phyloP scores from a whole-genome alignment of 2,113 vertebrate genomes.

The Uropsilus gracilis region DNA sequence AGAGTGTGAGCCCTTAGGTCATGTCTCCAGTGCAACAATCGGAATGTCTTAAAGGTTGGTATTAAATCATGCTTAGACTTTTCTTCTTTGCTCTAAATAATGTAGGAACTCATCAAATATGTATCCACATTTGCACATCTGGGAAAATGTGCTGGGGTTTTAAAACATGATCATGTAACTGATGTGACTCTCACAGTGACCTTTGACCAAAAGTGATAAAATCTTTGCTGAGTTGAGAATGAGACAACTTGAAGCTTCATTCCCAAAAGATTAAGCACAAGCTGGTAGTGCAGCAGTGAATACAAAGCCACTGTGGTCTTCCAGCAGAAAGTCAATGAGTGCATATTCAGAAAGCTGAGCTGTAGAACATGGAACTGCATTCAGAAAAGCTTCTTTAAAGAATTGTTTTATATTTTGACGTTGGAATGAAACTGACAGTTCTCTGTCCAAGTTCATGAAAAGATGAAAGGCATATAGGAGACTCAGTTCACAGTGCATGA shows the following conservation, averaged over 20 bases:
- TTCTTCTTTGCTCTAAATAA: slow-evolving; percentile 55
- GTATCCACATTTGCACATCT: slow-evolving; percentile 54
- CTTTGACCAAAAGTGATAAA: slow-evolving; percentile 42
- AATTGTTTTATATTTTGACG: neutral
- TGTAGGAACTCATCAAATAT: slow-evolving; percentile 60
- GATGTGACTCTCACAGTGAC: neutral
- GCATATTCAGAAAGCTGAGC: neutral
- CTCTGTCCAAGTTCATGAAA: neutral
- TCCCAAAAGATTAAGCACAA: neutral
- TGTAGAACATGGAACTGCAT: neutral
- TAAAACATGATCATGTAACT: slow-evolving; percentile 30
- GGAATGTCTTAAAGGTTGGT: neutral
- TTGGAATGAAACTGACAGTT: neutral
- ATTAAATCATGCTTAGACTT: neutral
- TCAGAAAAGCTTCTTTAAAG: neutral
- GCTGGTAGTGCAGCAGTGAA: neutral
- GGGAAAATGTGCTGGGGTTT: slow-evolving; percentile 32
- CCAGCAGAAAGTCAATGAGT: neutral
- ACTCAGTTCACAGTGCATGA: neutral
- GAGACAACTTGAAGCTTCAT: neutral
- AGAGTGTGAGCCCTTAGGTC: neutral
- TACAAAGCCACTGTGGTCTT: neutral
- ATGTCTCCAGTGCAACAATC: neutral
- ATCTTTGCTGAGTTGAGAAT: neutral
- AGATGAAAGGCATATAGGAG: neutral